Base-by-base conservation (phyloP, 2,113 vertebrate species). In the Jacana jacana region DNA sequence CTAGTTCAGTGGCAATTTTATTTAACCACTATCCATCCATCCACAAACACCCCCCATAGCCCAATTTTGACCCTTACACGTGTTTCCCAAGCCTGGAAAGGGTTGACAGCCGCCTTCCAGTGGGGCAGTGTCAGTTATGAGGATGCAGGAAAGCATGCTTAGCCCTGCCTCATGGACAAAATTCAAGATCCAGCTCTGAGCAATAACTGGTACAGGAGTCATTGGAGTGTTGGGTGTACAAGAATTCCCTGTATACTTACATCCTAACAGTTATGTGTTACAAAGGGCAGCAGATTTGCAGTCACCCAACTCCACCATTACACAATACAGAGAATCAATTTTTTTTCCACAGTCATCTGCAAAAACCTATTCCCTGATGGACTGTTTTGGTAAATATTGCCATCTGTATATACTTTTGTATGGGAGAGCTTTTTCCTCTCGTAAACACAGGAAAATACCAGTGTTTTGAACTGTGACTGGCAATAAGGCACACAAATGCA, bases 201-300 rank as follows among this genome's bases (percentile, higher is more conserved):
- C 30, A 88, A 35, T 57, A 94, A 92, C n/a, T 86, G 66, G 61
- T 55, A 65, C 64, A 95, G 92, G 27, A 92, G 73, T 77, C 88
- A 86, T 0, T 22, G 20, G 39, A 65, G 18, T 65, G 85, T 28
- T 72, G 57, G 57, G 84, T 85, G 61, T 2, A 4, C 46, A 39
- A 68, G 37, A 28, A 87, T 60, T 76, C 55, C 37, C 39, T 55
- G 39, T 8, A 39, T 5, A 2, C 48, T 88, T 55, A 17, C 23
- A 71, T 42, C 42, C 25, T 58, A 77, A 46, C 44, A 76, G 24
- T 35, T 81, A 16, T 40, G 52, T 84, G 69, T 90, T 71, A 84
- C 63, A 88, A 91, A 89, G 37, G 40, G 39, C 66, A 65, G 48
- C 12, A 72, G 40, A 71, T 48, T 15, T 52, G 17, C 22, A 85